Evolutionary conservation across 1,140 invertebrate genomes (phyloP).

Genomic region (Ceratina calcarata): DNA sequence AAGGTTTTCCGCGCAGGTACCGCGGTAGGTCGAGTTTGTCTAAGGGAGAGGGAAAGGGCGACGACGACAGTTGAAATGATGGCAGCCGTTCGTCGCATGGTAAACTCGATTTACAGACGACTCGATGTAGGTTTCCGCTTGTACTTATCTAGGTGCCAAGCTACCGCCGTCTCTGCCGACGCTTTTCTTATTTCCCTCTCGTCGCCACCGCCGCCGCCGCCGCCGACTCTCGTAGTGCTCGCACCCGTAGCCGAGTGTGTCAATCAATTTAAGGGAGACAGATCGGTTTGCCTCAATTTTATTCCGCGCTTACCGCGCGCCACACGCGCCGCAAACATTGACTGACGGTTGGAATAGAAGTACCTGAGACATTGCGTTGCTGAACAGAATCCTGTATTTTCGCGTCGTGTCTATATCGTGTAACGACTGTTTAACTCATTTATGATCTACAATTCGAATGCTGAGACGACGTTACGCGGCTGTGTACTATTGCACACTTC

Average conservation of each 20-base stretch:
- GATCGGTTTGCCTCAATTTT: constrained; percentile 54
- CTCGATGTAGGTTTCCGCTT: constrained; percentile 48
- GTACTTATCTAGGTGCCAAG: constrained; percentile 31
- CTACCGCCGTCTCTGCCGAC: background rate
- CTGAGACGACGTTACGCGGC: too few relatives aligned
- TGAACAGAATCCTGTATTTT: too few relatives aligned
- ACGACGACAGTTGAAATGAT: constrained; percentile 4
- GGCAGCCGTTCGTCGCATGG: constrained; percentile 12
- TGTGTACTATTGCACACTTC: too few relatives aligned
- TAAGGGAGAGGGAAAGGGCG: background rate
- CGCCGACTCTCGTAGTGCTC: background rate
- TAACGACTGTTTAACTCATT: too few relatives aligned
- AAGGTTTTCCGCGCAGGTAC: constrained; percentile 25
- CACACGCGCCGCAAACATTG: constrained; percentile 33
- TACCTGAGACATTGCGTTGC: background rate
- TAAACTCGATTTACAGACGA: constrained; percentile 57
- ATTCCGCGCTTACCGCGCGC: constrained; percentile 14
- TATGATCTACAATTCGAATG: too few relatives aligned
- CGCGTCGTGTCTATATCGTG: too few relatives aligned
- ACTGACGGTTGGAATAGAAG: background rate
- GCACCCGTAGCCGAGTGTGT: constrained; percentile 34
- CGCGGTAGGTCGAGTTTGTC: background rate
- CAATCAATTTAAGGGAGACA: constrained; percentile 55
- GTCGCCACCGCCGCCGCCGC: constrained; percentile 11
- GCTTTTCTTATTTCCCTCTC: constrained; percentile 28